Evolutionary conservation across 2,888 invertebrate genomes (phyloP).

Genomic region (Caenorhabditis macrosperma): DNA sequence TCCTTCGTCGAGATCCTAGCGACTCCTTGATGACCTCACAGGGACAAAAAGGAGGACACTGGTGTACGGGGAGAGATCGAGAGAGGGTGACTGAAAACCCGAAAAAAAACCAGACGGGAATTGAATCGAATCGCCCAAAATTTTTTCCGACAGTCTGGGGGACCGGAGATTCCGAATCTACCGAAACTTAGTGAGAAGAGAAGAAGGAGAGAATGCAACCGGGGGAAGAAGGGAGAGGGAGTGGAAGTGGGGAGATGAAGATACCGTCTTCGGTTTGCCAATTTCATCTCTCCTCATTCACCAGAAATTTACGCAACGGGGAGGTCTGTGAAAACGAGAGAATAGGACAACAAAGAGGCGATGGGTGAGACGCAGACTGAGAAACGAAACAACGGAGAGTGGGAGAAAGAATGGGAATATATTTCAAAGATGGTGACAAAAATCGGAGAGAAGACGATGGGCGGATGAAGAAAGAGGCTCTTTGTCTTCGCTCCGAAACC

Average conservation of each 20-base stretch:
- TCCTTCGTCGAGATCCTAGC: too few species aligned
- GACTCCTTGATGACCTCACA: too few species aligned
- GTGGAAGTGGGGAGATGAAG: not conserved
- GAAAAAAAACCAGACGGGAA: too few species aligned
- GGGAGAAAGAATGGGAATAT: constrained; percentile 4
- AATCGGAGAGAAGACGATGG: constrained; percentile 8
- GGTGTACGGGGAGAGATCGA: too few species aligned
- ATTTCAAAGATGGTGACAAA: not conserved
- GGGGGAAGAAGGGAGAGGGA: too few species aligned
- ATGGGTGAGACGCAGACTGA: constrained; percentile 14
- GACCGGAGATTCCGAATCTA: too few species aligned
- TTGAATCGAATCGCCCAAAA: too few species aligned
- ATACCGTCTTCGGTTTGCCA: constrained; percentile 7
- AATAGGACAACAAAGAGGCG: constrained; percentile 3
- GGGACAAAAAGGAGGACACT: too few species aligned
- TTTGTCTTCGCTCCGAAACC: not conserved
- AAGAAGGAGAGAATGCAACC: too few species aligned
- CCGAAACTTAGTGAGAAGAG: too few species aligned
- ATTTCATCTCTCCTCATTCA: not conserved
- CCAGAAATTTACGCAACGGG: not conserved
- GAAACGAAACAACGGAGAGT: not conserved
- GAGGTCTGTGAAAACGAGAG: constrained; percentile 14
- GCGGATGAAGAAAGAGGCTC: constrained; percentile 14
- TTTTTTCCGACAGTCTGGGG: too few species aligned
- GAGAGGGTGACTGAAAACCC: too few species aligned